Evolutionary conservation across 2,113 vertebrate genomes (phyloP), one percentile per base, ranked within the genome.

Genomic region (Myiozetetes cayanensis): DNA sequence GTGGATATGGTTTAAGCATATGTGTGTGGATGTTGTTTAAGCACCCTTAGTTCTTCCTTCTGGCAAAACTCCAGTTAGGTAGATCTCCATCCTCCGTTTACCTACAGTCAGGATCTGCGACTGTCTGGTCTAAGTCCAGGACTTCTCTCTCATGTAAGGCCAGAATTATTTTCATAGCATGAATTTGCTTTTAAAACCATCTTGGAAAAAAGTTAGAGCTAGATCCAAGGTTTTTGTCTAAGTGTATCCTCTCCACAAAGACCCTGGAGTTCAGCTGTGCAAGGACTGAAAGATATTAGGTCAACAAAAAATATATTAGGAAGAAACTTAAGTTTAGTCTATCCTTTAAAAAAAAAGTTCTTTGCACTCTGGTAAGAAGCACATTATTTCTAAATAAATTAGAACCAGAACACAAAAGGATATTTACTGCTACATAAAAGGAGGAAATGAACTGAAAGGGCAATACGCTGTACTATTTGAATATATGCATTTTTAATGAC

Each of bases 401-500:
- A 97, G 80, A 92, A 89, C 53, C 68, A 85, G 78, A 76, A 91
- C 81, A 93, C 85, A 86, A 93, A 88, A 96, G 53, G 30, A 79
- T 96, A 80, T 85, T 81, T 96, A 87, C 94, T 96, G 88, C 88
- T 83, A 94, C 94, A 96, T 90, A 65, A 91, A 97, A 96, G 52
- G 21, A 85, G 71, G 56, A 89, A 90, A 84, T 91, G 15, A 94
- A 86, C 79, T 85, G 62, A 96, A 90, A 96, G 90, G 93, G 68
- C 96, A 96, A 55, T 93, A 77, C 2, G 6, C 72, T 68, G 68
- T 53, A 76, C 86, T 83, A 89, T 97, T 96, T 97, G 87, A 93
- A 91, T 95, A 91, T 87, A 94, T 94, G 83, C 94, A 93, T 97
- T 97, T 98, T 96, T 95, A 95, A 96, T 58, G 56, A 90, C 63